Conservation (phyloP, 2,113 vertebrate genomes). For the Bubo bubo region DNA sequence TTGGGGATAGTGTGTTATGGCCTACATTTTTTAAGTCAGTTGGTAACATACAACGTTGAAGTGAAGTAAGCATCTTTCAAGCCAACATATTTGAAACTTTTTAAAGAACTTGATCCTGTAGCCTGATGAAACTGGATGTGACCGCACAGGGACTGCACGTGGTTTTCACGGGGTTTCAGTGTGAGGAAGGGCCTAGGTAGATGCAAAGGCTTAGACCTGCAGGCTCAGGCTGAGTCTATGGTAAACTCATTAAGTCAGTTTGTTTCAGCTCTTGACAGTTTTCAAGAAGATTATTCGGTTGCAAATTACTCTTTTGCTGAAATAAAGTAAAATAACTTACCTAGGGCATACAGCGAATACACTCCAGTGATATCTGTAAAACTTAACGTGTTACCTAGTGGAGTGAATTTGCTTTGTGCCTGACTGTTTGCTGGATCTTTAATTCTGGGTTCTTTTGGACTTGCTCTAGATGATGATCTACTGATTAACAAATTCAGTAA, state of each 20-base stretch:
- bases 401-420: not conserved
- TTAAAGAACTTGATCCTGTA: not conserved
- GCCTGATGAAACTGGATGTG: not conserved
- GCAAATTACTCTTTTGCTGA: not conserved
- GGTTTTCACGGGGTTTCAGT: not conserved
- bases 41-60: not conserved
- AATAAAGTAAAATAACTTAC: not conserved
- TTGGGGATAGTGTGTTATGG: not conserved
- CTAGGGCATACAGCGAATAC: not conserved
- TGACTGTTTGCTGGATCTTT: not conserved
- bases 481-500: not conserved
- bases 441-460: not conserved
- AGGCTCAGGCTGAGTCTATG: not conserved
- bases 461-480: not conserved
- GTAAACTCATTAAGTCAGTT: not conserved
- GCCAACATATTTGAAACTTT: not conserved
- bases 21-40: not conserved
- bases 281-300: not conserved
- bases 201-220: not conserved
- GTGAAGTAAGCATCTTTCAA: not conserved
- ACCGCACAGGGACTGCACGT: too few species aligned
- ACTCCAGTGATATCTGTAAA: not conserved
- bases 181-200: not conserved
- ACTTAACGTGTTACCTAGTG: not conserved
- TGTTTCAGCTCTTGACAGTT: not conserved